These are phyloP conservation scores for Caerostris darwini DNA, from an alignment of 1,140 invertebrate species.

Conservation along the genomic window DNA sequence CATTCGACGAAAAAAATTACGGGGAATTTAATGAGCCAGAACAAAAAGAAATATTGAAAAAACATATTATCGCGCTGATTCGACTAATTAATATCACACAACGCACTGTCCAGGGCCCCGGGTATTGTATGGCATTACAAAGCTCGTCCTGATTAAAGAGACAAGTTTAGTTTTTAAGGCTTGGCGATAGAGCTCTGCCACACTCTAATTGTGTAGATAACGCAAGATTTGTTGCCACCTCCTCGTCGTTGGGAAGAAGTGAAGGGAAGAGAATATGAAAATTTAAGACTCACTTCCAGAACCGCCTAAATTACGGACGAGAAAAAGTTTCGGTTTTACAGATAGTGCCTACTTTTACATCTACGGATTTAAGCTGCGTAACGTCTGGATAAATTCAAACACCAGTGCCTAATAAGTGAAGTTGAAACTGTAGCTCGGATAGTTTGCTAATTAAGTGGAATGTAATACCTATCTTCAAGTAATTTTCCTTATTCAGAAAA, in stretches of 20 bases:
- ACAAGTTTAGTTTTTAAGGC: conserved; percentile 1
- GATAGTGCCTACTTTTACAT: too few species aligned
- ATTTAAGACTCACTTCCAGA: neutral
- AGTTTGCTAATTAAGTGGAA: too few species aligned
- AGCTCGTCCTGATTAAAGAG: conserved; percentile 8
- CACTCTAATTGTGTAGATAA: conserved; percentile 34
- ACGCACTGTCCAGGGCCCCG: too few species aligned
- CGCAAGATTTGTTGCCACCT: neutral
- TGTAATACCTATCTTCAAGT: too few species aligned
- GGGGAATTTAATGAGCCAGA: conserved; percentile 8
- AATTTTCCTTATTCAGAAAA: too few species aligned
- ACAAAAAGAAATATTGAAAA: neutral
- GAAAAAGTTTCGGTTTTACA: too few species aligned
- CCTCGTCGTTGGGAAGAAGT: neutral
- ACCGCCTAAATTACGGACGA: neutral
- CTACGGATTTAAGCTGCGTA: too few species aligned
- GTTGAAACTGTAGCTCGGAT: too few species aligned
- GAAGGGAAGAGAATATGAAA: neutral
- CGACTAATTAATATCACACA: conserved; percentile 40
- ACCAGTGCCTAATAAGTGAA: too few species aligned
- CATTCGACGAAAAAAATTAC: neutral
- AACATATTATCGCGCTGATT: conserved; percentile 32
- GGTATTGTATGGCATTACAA: neutral
- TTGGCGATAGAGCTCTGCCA: neutral
- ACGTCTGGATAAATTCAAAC: too few species aligned